A percentile compares a stretch with the other conserved stretches of the same genome.
phyloP scores from a whole-genome alignment of 2,888 invertebrate species.

The Ferrisia virgata region DNA sequence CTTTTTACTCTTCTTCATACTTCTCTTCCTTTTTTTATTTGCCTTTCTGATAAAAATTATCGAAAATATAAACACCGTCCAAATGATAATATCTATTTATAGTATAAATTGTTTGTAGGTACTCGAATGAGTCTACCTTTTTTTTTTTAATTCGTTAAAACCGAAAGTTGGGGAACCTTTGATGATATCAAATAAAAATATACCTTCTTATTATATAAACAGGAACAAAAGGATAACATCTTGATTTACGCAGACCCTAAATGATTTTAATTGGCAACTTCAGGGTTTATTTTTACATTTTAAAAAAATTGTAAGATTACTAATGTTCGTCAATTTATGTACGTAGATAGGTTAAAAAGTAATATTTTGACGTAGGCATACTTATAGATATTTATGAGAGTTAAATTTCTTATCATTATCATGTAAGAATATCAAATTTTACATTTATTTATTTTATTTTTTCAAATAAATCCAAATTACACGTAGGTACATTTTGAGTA shows the following conservation, averaged over 20 bases:
- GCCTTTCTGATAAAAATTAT: neutral
- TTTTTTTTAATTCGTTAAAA: slow-evolving; percentile 31
- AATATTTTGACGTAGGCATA: too few species aligned
- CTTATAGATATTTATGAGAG: too few species aligned
- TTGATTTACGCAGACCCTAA: slow-evolving; percentile 39
- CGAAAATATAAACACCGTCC: slow-evolving; percentile 26
- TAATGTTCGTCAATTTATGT: too few species aligned
- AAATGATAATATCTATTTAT: slow-evolving; percentile 38
- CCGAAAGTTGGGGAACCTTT: slow-evolving; percentile 27
- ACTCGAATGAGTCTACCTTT: neutral
- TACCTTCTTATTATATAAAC: neutral
- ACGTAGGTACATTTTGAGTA: too few species aligned
- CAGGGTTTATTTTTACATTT: neutral
- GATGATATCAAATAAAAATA: neutral
- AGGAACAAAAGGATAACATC: slow-evolving; percentile 38
- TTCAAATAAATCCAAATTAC: too few species aligned
- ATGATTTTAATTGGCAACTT: slow-evolving; percentile 43
- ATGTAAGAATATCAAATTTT: too few species aligned
- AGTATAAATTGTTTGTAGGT: neutral
- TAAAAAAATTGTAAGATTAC: too few species aligned
- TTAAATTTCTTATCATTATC: too few species aligned
- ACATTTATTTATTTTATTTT: too few species aligned
- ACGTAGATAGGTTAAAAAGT: too few species aligned
- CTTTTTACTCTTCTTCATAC: neutral
- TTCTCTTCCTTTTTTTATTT: neutral